A percentile compares a stretch with the other conserved stretches of the same genome.
These are phyloP conservation scores for Pontoporia blainvillei DNA, from an alignment of 2,113 vertebrate species.

Conservation along the genomic window DNA sequence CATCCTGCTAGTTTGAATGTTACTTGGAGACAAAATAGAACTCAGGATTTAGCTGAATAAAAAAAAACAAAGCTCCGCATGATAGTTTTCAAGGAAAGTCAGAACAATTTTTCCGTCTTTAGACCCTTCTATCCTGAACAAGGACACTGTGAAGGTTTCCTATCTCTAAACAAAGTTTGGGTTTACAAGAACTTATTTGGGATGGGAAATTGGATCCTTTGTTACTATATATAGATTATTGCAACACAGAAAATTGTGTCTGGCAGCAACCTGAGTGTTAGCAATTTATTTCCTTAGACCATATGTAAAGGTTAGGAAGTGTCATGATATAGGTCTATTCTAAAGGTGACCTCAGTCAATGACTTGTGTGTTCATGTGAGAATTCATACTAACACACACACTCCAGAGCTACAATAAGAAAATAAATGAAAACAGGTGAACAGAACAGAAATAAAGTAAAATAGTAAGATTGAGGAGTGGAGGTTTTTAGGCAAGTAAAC, in stretches of 20 bases:
- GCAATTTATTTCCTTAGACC: neutral
- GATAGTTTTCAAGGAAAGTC: neutral
- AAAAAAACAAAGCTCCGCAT: neutral
- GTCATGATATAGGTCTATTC: neutral
- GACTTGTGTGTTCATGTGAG: neutral
- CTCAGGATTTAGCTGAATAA: neutral
- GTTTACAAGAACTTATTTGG: neutral
- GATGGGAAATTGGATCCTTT: neutral
- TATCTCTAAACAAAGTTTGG: neutral
- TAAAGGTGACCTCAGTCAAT: neutral
- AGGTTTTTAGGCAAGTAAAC: neutral
- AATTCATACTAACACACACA: neutral
- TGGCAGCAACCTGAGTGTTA: neutral
- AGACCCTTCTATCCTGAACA: neutral
- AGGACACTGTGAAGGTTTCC: neutral
- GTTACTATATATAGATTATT: neutral
- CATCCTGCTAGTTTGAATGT: neutral
- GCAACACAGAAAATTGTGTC: neutral
- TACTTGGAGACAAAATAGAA: neutral
- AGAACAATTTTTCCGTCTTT: neutral
- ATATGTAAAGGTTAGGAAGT: neutral
- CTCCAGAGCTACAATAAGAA: neutral
- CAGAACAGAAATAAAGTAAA: neutral
- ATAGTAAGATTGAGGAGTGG: neutral
- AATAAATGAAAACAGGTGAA: neutral